These are phyloP conservation scores for Lacerta agilis DNA, from an alignment of 2,797 vertebrate species.

Conservation along the genomic window DNA sequence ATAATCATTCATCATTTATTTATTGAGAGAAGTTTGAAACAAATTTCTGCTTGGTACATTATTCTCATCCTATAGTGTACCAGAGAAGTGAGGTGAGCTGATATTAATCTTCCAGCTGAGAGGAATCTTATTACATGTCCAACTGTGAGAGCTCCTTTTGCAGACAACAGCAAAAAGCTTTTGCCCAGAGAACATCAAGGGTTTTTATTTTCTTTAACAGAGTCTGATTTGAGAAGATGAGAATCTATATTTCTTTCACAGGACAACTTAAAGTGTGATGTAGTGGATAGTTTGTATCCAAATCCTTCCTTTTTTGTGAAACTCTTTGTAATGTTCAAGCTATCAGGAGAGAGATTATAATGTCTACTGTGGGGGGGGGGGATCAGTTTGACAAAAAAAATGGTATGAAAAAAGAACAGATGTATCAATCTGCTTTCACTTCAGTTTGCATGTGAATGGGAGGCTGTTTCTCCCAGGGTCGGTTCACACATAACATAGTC, in stretches of 20 bases:
- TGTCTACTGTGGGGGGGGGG: not conserved
- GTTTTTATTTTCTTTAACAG: conserved; percentile 11
- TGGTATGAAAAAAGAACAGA: not conserved
- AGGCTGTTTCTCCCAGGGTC: not conserved
- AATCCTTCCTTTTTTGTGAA: not conserved
- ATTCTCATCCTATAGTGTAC: conserved; percentile 26
- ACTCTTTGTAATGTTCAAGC: conserved; percentile 6
- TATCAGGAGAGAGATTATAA: not conserved
- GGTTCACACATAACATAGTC: not conserved
- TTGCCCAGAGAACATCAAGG: conserved; percentile 27
- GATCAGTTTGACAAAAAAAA: not conserved
- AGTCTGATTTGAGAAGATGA: conserved; percentile 21
- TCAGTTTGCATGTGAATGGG: not conserved
- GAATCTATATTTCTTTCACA: conserved; percentile 31
- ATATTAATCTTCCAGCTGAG: conserved; percentile 43
- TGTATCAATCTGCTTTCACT: not conserved
- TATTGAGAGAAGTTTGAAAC: not conserved
- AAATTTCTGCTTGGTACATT: conserved; percentile 33
- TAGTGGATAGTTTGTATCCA: conserved; percentile 36
- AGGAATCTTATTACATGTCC: conserved; percentile 42
- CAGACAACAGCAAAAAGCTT: conserved; percentile 54
- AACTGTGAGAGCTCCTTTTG: conserved; percentile 43
- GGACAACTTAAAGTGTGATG: not conserved
- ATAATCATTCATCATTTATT: conserved; percentile 39
- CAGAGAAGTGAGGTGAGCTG: conserved; percentile 20